Evolutionary conservation across 2,888 invertebrate genomes (phyloP).

Genomic region (Ichneumon xanthorius): DNA sequence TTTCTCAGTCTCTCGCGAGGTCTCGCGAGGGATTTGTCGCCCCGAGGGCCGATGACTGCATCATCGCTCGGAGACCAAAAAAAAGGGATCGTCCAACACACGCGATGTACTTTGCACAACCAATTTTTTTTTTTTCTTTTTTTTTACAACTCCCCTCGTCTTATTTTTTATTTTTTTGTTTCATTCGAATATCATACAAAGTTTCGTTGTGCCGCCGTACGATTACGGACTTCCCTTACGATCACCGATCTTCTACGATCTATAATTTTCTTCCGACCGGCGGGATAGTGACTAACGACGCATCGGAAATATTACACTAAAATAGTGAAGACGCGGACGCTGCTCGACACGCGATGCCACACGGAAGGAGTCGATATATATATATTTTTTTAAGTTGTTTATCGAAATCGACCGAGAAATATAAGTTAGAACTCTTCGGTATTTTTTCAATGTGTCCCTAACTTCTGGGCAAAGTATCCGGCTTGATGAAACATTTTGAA

Average conservation of each 20-base stretch:
- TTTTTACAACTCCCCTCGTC: background rate
- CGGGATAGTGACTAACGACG: conserved; percentile 46
- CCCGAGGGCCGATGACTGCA: conserved; percentile 10
- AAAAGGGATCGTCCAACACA: conserved; percentile 28
- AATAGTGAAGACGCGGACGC: conserved; percentile 21
- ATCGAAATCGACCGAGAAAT: conserved; percentile 2
- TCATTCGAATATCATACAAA: conserved; percentile 12
- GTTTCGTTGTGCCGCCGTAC: conserved; percentile 10
- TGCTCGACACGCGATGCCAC: conserved; percentile 38
- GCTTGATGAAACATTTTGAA: background rate
- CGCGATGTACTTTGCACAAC: conserved; percentile 8
- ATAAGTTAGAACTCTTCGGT: background rate
- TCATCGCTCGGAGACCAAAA: conserved; percentile 14
- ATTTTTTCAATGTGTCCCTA: background rate
- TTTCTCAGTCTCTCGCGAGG: conserved; percentile 13
- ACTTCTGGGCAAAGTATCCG: background rate
- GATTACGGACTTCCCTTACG: conserved; percentile 19
- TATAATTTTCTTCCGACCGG: conserved; percentile 32
- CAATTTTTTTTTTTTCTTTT: background rate
- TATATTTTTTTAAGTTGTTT: background rate
- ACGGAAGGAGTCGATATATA: background rate
- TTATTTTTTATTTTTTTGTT: background rate
- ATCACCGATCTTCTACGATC: conserved; percentile 39
- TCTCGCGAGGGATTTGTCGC: conserved; percentile 14
- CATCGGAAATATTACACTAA: conserved; percentile 25